These are phyloP conservation scores for Trisateles emortualis DNA, from an alignment of 2,888 invertebrate genomes.

Conservation along the genomic window DNA sequence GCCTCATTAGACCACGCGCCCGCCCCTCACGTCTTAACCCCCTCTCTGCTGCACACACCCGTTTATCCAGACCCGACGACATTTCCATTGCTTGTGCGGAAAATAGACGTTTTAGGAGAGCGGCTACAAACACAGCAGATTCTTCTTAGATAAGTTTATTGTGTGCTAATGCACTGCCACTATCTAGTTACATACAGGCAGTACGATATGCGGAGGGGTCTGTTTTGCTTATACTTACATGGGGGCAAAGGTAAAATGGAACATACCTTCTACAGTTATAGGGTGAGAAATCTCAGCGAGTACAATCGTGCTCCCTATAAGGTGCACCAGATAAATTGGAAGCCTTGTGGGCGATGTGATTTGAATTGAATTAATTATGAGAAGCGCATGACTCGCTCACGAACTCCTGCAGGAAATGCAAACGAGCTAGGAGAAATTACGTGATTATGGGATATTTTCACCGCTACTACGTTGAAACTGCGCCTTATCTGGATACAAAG, in stretches of 20 bases:
- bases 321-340: constrained; percentile 74
- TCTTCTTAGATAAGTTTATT: constrained; percentile 76
- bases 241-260: constrained; percentile 43
- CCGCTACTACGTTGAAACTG: constrained; percentile 59
- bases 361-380: constrained; percentile 84
- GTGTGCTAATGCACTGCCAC: constrained; percentile 77
- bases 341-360: constrained; percentile 80
- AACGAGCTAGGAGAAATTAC: constrained; percentile 70
- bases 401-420: constrained; percentile 73
- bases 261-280: constrained; percentile 40
- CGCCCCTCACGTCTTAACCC: constrained; percentile 50
- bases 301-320: constrained; percentile 66
- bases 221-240: constrained; percentile 45
- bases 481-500: constrained; percentile 74
- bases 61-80: constrained; percentile 74
- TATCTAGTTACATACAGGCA: constrained; percentile 57
- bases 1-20: constrained; percentile 73
- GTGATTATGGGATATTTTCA: constrained; percentile 71
- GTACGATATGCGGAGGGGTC: constrained; percentile 45
- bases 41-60: constrained; percentile 69
- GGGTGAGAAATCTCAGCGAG: constrained; percentile 58
- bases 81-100: constrained; percentile 79
- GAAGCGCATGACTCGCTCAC: constrained; percentile 67
- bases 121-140: constrained; percentile 68
- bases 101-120: constrained; percentile 81